Percentiles rank a stretch among this genome's conserved stretches.
These are phyloP conservation scores for Drosophila lacteicornis DNA, from an alignment of 1,140 invertebrate species.

Conservation along the genomic window DNA sequence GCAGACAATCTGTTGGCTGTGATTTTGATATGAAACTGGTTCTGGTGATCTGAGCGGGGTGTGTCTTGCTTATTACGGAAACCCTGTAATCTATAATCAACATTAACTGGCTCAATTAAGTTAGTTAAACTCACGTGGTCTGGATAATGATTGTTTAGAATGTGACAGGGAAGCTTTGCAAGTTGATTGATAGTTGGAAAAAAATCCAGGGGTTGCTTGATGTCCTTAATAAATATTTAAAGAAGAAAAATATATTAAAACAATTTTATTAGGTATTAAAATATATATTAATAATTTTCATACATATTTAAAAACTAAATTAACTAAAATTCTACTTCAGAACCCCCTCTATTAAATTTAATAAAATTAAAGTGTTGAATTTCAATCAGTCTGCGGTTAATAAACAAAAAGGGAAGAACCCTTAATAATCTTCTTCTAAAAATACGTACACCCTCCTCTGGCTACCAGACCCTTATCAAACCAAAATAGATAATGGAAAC, in stretches of 20 bases:
- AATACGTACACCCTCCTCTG: not conserved
- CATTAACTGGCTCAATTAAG: conserved; percentile 22
- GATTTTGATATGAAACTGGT: conserved; percentile 27
- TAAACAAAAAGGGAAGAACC: not conserved
- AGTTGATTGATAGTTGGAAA: conserved; percentile 1
- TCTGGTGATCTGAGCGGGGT: conserved; percentile 5
- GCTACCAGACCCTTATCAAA: conserved; percentile 31
- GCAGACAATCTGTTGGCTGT: conserved; percentile 28
- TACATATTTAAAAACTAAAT: no score
- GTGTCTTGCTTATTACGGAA: conserved; percentile 26
- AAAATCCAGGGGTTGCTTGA: not conserved
- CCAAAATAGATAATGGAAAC: not conserved
- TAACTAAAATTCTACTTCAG: no score
- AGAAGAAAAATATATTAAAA: not conserved
- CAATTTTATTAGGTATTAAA: not conserved
- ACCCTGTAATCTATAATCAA: conserved; percentile 11
- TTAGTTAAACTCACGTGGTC: not conserved
- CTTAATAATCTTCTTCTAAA: not conserved
- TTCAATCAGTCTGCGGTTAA: not conserved
- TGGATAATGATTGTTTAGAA: not conserved
- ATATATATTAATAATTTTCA: no score
- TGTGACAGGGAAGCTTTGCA: not conserved
- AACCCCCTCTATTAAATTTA: not conserved
- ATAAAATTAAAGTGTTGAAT: not conserved
- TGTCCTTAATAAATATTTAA: not conserved